phyloP scores from a whole-genome alignment of 2,797 vertebrate species.

The Falco concolor region DNA sequence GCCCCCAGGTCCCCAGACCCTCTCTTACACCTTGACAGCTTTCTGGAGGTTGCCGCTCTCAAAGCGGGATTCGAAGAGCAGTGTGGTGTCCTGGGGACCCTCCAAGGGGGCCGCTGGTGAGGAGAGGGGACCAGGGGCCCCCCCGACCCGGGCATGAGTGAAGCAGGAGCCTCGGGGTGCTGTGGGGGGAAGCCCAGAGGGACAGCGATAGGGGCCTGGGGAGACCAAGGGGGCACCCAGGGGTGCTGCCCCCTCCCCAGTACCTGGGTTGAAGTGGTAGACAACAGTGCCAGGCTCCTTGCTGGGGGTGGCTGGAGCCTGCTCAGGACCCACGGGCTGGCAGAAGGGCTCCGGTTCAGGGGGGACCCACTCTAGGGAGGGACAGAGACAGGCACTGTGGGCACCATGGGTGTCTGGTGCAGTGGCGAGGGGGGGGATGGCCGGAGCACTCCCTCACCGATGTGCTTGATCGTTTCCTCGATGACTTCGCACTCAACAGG shows the following conservation, averaged over 20 bases:
- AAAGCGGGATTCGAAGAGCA: conserved; percentile 93
- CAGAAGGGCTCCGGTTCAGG: conserved; percentile 85
- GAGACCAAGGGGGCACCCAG: accelerated
- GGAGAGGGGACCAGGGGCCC: conserved; percentile 72
- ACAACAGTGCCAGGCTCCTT: conserved; percentile 79
- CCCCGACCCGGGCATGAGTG: conserved; percentile 79
- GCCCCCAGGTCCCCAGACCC: accelerated
- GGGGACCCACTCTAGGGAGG: conserved; percentile 84
- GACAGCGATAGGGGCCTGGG: accelerated
- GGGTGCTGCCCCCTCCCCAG: accelerated
- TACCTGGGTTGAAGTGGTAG: conserved; percentile 81
- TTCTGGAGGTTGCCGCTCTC: conserved; percentile 94
- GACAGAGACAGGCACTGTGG: accelerated
- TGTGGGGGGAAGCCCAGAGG: background rate
- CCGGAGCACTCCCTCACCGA: conserved; percentile 72
- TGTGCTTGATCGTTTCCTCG: conserved; percentile 79
- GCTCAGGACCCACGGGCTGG: conserved; percentile 72
- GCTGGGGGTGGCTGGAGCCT: conserved; percentile 23
- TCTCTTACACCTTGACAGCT: conserved; percentile 85
- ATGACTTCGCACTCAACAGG: conserved; percentile 89
- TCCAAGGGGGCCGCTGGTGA: background rate
- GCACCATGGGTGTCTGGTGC: accelerated
- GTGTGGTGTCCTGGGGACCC: conserved; percentile 64
- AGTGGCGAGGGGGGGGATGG: accelerated
- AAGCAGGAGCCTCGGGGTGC: conserved; percentile 75